These are phyloP conservation scores for Ceryle rudis DNA, from an alignment of 2,797 vertebrate species.

Conservation along the genomic window DNA sequence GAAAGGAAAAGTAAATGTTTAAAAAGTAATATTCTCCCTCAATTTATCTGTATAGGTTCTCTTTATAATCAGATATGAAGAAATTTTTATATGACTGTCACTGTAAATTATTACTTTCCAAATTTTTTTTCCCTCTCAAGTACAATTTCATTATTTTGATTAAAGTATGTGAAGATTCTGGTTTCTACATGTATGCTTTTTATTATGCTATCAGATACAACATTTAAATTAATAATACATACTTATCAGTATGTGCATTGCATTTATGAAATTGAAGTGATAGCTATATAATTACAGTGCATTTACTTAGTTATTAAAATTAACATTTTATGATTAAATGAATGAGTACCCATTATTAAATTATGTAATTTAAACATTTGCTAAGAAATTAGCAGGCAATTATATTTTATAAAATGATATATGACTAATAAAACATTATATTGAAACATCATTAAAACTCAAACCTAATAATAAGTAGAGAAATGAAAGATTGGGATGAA, in stretches of 20 bases:
- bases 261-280: slow-evolving; percentile 41
- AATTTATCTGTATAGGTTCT: neutral
- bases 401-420: slow-evolving; percentile 6
- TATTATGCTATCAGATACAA: neutral
- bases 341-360: slow-evolving; percentile 56
- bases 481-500: neutral
- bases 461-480: neutral
- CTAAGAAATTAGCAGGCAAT: slow-evolving; percentile 35
- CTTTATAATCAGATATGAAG: neutral
- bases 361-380: slow-evolving; percentile 45
- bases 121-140: neutral
- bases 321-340: slow-evolving; percentile 52
- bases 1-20: neutral
- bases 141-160: neutral
- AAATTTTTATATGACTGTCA: neutral
- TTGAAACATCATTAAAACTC: neutral
- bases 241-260: neutral
- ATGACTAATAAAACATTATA: neutral
- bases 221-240: neutral
- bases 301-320: slow-evolving; percentile 49
- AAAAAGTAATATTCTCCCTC: neutral
- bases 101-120: neutral
- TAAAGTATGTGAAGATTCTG: neutral
- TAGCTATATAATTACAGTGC: slow-evolving; percentile 19
- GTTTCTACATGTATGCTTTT: neutral